Evolutionary conservation across 1,140 invertebrate species (phyloP).

Genomic region (Cyphomyrmex costatus): DNA sequence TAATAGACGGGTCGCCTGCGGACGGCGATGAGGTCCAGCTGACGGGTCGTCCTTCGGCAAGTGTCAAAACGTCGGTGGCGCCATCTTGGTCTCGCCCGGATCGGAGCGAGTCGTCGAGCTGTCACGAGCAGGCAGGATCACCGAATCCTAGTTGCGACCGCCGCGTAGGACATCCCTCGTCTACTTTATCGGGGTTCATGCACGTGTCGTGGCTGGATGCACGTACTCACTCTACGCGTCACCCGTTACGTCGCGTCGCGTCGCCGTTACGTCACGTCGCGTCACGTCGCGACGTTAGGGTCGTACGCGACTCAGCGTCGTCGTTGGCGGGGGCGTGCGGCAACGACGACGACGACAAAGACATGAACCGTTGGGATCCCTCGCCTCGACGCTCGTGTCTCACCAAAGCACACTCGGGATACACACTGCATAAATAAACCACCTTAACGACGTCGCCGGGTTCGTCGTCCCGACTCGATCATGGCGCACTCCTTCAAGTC

Average conservation of each 20-base stretch:
- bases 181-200: slow-evolving; percentile 1
- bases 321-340: neutral
- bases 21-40: slow-evolving; percentile 78
- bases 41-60: slow-evolving; percentile 75
- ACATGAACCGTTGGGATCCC: neutral
- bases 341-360: neutral
- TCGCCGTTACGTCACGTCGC: slow-evolving; percentile 1
- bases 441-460: slow-evolving; percentile 45
- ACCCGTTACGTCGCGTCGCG: slow-evolving; percentile 8
- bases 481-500: slow-evolving; percentile 34
- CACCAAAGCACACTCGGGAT: slow-evolving; percentile 45
- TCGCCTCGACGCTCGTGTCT: neutral
- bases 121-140: slow-evolving; percentile 80
- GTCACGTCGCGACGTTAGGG: slow-evolving; percentile 16
- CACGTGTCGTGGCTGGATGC: neutral
- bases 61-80: slow-evolving; percentile 84
- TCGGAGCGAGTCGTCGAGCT: slow-evolving; percentile 77
- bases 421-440: slow-evolving; percentile 36
- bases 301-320: slow-evolving; percentile 33
- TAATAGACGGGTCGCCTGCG: slow-evolving; percentile 75
- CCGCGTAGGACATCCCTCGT: slow-evolving; percentile 29
- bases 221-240: slow-evolving; percentile 3
- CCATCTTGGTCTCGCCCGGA: slow-evolving; percentile 79
- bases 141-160: slow-evolving; percentile 62
- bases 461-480: slow-evolving; percentile 50